Evolutionary conservation across 2,888 invertebrate species (phyloP).

Genomic region (Orthosia cruda): DNA sequence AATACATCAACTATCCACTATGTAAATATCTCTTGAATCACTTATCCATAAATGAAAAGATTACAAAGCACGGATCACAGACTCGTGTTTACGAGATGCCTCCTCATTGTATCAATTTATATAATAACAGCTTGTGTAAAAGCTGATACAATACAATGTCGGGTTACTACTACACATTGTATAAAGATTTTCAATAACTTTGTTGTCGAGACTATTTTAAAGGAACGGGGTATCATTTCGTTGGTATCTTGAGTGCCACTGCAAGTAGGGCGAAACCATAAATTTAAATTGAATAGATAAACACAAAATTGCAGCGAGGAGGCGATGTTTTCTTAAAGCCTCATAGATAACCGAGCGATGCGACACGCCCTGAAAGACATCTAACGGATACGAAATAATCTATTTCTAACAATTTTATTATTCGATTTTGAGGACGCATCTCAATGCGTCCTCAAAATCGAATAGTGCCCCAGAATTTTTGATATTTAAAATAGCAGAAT

Average conservation of each 20-base stretch:
- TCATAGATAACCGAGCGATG: slow-evolving; percentile 62
- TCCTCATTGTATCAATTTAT: slow-evolving; percentile 54
- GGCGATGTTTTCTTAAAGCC: slow-evolving; percentile 72
- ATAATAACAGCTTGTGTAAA: slow-evolving; percentile 45
- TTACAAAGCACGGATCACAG: slow-evolving; percentile 51
- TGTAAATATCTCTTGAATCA: slow-evolving; percentile 47
- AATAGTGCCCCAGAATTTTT: slow-evolving; percentile 15
- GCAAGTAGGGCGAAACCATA: slow-evolving; percentile 84
- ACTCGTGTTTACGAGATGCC: slow-evolving; percentile 32
- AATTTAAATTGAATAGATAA: slow-evolving; percentile 90
- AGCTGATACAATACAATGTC: slow-evolving; percentile 26
- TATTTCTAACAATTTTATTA: no score
- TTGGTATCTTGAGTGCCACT: slow-evolving; percentile 78
- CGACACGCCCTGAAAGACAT: slow-evolving; percentile 68
- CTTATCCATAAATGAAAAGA: slow-evolving; percentile 62
- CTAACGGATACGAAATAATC: slow-evolving; percentile 63
- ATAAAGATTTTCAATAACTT: slow-evolving; percentile 45
- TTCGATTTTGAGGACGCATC: no score
- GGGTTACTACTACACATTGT: slow-evolving; percentile 10
- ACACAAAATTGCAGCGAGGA: slow-evolving; percentile 73
- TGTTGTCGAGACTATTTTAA: slow-evolving; percentile 61
- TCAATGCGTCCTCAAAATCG: slow-evolving; percentile 41
- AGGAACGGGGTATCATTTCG: slow-evolving; percentile 77
- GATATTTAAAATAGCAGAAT: slow-evolving; percentile 8
- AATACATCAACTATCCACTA: slow-evolving; percentile 21